phyloP scores from a whole-genome alignment of 2,113 vertebrate species.

The Grus americana region DNA sequence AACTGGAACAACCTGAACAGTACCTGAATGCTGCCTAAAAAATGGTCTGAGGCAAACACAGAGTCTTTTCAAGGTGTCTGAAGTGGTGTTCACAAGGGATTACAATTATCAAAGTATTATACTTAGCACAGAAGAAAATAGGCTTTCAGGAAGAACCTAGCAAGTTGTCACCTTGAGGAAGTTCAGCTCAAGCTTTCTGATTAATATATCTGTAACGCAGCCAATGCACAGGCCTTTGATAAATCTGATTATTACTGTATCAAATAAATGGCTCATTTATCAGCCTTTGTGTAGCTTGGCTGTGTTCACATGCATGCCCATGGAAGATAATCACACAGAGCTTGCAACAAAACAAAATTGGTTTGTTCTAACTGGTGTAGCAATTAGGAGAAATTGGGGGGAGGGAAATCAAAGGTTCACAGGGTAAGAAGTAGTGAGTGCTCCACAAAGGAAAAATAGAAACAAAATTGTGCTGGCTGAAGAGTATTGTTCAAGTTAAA shows the following conservation, averaged over 20 bases:
- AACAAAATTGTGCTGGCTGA: background rate
- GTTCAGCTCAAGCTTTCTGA: constrained; percentile 20
- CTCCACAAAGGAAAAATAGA: background rate
- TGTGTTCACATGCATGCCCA: background rate
- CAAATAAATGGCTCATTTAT: constrained; percentile 67
- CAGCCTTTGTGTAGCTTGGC: constrained; percentile 25
- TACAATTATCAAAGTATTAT: background rate
- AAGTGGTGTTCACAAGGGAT: background rate
- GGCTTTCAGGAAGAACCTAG: background rate
- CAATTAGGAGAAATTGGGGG: background rate
- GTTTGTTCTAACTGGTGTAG: background rate
- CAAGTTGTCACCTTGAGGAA: constrained; percentile 37
- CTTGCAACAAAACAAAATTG: constrained; percentile 54
- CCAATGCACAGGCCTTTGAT: constrained; percentile 33
- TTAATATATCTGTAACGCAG: constrained; percentile 28
- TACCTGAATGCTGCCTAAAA: background rate
- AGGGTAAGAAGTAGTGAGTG: background rate
- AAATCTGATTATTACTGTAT: constrained; percentile 68
- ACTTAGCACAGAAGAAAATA: background rate
- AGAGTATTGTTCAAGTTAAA: background rate
- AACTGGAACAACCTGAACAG: background rate
- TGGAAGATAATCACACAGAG: constrained; percentile 43
- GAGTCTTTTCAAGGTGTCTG: background rate
- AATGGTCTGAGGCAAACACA: accelerated
- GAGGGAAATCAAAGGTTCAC: constrained; percentile 12